Percentiles rank a stretch among this genome's conserved stretches.
These are phyloP conservation scores for Proctacanthus coquilletti DNA, from an alignment of 1,140 invertebrate species.

Conservation along the genomic window DNA sequence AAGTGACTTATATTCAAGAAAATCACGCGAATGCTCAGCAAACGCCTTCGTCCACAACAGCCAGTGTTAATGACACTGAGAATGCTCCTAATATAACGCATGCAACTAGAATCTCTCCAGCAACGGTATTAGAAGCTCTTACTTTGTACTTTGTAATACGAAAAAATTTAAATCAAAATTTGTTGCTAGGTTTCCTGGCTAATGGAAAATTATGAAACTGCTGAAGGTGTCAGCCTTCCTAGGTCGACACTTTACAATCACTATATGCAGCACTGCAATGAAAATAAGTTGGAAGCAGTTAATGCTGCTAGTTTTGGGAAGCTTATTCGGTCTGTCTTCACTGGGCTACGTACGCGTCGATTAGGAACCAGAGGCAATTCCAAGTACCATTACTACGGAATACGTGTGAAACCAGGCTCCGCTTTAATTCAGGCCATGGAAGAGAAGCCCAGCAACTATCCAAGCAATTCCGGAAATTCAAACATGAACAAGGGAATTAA, in stretches of 20 bases:
- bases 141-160: background rate
- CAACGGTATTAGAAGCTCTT: constrained; percentile 73
- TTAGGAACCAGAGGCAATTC: constrained; percentile 97
- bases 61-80: constrained; percentile 34
- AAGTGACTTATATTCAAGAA: constrained; percentile 31
- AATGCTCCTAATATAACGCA: constrained; percentile 53
- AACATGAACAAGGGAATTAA: constrained; percentile 4
- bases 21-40: constrained; percentile 44
- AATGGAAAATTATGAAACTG: constrained; percentile 94
- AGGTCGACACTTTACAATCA: constrained; percentile 93
- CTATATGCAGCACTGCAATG: constrained; percentile 87
- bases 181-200: constrained; percentile 81
- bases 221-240: constrained; percentile 91
- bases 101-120: constrained; percentile 74
- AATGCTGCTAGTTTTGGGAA: constrained; percentile 99
- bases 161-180: constrained; percentile 2
- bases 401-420: constrained; percentile 83
- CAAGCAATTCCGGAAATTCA: constrained; percentile 1
- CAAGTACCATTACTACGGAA: constrained; percentile 99
- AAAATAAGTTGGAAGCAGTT: constrained; percentile 91
- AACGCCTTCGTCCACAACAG: constrained; percentile 43
- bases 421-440: constrained; percentile 42
- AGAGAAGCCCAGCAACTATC: constrained; percentile 18
- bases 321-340: constrained; percentile 93
- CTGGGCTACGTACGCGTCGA: constrained; percentile 82